phyloP scores from a whole-genome alignment of 1,140 invertebrate genomes.

The Brachionus sp. region DNA sequence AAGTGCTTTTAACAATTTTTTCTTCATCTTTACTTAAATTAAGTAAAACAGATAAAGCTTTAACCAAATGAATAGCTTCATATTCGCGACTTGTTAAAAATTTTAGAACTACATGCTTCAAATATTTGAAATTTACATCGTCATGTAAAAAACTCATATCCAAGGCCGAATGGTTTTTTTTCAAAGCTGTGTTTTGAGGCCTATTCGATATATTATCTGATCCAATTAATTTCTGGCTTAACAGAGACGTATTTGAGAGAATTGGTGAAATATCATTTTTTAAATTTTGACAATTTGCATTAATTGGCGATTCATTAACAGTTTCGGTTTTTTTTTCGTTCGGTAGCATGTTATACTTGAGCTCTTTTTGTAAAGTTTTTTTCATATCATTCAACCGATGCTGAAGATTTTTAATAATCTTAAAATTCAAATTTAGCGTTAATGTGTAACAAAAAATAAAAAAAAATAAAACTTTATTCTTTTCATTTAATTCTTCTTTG shows the following conservation, averaged over 20 bases:
- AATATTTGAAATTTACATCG: constrained; percentile 78
- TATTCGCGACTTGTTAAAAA: constrained; percentile 79
- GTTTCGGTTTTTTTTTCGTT: background rate
- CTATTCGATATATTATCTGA: background rate
- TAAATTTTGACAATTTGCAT: background rate
- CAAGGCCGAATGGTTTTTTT: constrained; percentile 43
- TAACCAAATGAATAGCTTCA: constrained; percentile 80
- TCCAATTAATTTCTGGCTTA: background rate
- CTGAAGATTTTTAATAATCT: constrained; percentile 82
- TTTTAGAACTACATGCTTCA: constrained; percentile 86
- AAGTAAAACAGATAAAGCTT: constrained; percentile 77
- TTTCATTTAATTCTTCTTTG: constrained; percentile 9
- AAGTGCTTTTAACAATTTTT: constrained; percentile 74
- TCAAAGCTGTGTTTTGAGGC: background rate
- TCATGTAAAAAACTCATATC: constrained; percentile 45
- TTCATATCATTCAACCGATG: constrained; percentile 80
- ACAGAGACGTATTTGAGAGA: background rate
- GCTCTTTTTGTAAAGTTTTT: constrained; percentile 80
- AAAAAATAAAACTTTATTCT: background rate
- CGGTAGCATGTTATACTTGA: constrained; percentile 54
- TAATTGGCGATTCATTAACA: background rate
- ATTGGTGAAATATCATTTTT: background rate
- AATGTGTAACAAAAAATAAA: background rate
- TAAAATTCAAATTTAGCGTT: constrained; percentile 50
- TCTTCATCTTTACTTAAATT: constrained; percentile 81